phyloP scores from a whole-genome alignment of 2,797 vertebrate species.

The Tiaroga cobitis region DNA sequence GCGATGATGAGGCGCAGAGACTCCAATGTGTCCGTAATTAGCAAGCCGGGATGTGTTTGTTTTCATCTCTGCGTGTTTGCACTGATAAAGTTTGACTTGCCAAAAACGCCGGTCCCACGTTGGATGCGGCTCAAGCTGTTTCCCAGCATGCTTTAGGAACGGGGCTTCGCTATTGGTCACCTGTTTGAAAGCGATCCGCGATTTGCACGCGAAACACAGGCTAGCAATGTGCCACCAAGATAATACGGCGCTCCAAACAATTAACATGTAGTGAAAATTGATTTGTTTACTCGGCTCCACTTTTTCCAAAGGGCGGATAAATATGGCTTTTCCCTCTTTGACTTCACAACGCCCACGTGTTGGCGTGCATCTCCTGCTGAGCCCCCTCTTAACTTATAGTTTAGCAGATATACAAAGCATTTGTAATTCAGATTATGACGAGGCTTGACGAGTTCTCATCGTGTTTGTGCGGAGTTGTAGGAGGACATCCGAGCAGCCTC shows the following conservation, averaged over 20 bases:
- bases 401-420: conserved; percentile 47
- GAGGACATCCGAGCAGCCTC: conserved; percentile 70
- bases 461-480: conserved; percentile 58
- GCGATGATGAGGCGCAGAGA: conserved; percentile 65
- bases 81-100: conserved; percentile 85
- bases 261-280: conserved; percentile 15
- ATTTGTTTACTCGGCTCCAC: conserved; percentile 50
- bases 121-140: conserved; percentile 81
- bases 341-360: conserved; percentile 47
- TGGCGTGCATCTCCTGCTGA: conserved; percentile 30
- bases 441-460: conserved; percentile 53
- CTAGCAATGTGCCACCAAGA: not conserved
- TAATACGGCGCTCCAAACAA: conserved; percentile 29
- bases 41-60: conserved; percentile 83
- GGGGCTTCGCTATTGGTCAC: conserved; percentile 74
- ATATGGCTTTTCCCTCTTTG: conserved; percentile 48
- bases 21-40: conserved; percentile 74
- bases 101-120: conserved; percentile 74
- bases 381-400: conserved; percentile 51
- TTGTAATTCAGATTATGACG: conserved; percentile 56
- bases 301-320: conserved; percentile 53
- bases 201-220: conserved; percentile 61
- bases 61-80: conserved; percentile 82
- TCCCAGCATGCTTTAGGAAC: conserved; percentile 77
- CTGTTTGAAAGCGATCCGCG: conserved; percentile 17